Percentiles rank a stretch among this genome's conserved stretches.
Conservation (phyloP, 2,888 invertebrate genomes). For the Scaptomyza polygonia region DNA sequence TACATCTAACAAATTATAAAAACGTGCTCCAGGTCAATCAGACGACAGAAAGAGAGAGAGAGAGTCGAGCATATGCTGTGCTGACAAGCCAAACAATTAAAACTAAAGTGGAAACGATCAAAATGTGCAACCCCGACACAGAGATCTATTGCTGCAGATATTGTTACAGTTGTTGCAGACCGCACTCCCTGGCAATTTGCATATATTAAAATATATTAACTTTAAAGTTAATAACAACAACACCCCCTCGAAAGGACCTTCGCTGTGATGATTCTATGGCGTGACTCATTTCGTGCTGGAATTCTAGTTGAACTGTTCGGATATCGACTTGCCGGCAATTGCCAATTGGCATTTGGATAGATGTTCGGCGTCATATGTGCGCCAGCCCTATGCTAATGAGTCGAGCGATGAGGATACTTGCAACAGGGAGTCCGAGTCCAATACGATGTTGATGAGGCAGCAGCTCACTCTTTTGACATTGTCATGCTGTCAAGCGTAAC, state of each 20-base stretch:
- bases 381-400: conserved; percentile 67
- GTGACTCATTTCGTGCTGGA: conserved; percentile 69
- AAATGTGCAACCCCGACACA: conserved; percentile 68
- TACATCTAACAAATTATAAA: conserved; percentile 62
- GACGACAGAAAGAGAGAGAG: neutral
- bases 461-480: conserved; percentile 60
- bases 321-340: conserved; percentile 33
- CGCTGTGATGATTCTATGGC: conserved; percentile 52
- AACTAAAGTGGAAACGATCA: conserved; percentile 83
- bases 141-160: conserved; percentile 64
- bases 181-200: conserved; percentile 77
- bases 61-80: conserved; percentile 45
- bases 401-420: conserved; percentile 52
- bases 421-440: conserved; percentile 34
- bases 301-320: conserved; percentile 7
- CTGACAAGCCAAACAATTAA: conserved; percentile 82
- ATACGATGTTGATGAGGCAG: conserved; percentile 45
- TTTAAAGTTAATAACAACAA: conserved; percentile 54
- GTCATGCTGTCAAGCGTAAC: conserved; percentile 81
- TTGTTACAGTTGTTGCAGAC: conserved; percentile 28
- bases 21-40: conserved; percentile 33
- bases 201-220: conserved; percentile 79
- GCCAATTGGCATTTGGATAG: conserved; percentile 66
- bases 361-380: conserved; percentile 62
- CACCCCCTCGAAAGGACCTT: conserved; percentile 54